Conservation (phyloP, 2,113 vertebrate genomes). For the Alethe castanea region DNA sequence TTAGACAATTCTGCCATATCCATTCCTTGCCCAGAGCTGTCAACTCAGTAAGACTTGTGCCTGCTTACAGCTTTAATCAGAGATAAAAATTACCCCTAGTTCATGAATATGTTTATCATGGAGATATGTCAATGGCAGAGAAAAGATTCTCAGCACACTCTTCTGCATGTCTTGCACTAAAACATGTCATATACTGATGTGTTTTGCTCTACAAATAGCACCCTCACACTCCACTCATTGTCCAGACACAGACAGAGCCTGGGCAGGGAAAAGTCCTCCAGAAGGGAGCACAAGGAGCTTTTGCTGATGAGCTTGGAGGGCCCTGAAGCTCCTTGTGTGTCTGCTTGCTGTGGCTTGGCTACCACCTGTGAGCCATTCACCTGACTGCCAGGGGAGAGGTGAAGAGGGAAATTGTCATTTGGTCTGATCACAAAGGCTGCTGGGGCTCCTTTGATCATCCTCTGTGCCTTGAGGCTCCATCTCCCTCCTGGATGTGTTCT, state of each 20-base stretch:
- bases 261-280: background rate
- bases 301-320: background rate
- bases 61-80: conserved; percentile 16
- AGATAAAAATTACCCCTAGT: conserved; percentile 49
- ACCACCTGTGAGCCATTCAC: rapidly evolving
- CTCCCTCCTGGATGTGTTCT: background rate
- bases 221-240: background rate
- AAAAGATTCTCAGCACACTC: conserved; percentile 6
- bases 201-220: background rate
- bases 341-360: background rate
- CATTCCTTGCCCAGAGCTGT: conserved; percentile 14
- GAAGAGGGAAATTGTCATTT: background rate
- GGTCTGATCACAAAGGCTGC: background rate
- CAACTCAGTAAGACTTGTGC: background rate
- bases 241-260: background rate
- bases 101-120: conserved; percentile 43
- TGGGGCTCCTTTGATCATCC: background rate
- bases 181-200: background rate
- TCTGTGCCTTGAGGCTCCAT: background rate
- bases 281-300: background rate
- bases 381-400: background rate
- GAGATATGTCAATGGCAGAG: conserved; percentile 3
- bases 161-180: background rate
- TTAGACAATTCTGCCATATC: conserved; percentile 18
- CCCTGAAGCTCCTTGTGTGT: background rate